Evolutionary conservation across 2,888 invertebrate species (phyloP).

Genomic region (Oligia strigilis): DNA sequence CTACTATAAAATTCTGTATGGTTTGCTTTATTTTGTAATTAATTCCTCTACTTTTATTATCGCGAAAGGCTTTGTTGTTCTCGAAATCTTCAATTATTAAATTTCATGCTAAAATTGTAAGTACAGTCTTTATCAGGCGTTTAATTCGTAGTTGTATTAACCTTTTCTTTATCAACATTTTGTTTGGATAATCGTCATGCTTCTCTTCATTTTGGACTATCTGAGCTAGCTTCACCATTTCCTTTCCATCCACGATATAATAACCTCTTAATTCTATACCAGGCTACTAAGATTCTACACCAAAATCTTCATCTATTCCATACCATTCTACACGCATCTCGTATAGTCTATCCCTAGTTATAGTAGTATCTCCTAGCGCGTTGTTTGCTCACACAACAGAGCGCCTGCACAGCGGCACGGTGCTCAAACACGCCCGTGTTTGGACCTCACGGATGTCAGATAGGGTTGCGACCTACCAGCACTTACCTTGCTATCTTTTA

Average conservation of each 20-base stretch:
- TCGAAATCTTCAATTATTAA: background rate
- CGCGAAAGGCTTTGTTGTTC: background rate
- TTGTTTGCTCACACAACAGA: slow-evolving; percentile 80
- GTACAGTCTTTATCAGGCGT: background rate
- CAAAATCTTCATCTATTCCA: slow-evolving; percentile 18
- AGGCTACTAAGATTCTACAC: background rate
- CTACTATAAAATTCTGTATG: background rate
- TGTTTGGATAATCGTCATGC: background rate
- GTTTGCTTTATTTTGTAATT: slow-evolving; percentile 16
- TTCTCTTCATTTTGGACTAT: background rate
- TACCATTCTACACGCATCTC: slow-evolving; percentile 34
- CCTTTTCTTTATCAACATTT: background rate
- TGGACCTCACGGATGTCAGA: slow-evolving; percentile 82
- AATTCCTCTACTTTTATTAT: background rate
- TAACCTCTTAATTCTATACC: background rate
- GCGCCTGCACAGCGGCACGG: slow-evolving; percentile 71
- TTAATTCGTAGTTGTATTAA: background rate
- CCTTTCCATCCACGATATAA: background rate
- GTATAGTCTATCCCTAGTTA: slow-evolving; percentile 64
- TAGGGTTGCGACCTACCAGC: slow-evolving; percentile 72
- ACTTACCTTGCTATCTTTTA: slow-evolving; percentile 33
- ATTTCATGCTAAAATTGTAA: background rate
- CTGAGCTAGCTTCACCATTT: background rate
- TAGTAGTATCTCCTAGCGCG: slow-evolving; percentile 65
- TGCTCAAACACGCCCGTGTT: slow-evolving; percentile 78